Conservation (phyloP, 2,888 invertebrate species). For the Calephelis perditalis region DNA sequence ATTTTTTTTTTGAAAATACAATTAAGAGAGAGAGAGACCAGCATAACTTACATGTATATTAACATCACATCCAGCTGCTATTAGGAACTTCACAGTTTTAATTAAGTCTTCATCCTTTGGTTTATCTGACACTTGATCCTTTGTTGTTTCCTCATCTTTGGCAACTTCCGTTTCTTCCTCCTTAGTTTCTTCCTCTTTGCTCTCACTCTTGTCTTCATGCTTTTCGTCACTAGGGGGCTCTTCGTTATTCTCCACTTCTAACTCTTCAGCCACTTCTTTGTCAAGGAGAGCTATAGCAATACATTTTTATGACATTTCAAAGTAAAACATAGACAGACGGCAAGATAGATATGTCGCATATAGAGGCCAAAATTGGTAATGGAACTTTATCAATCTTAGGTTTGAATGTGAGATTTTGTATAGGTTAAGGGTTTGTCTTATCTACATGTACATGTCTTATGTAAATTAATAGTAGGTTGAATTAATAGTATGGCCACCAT, state of each 20-base stretch:
- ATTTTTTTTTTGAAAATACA: no score
- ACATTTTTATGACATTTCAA: background rate
- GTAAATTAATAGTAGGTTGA: no score
- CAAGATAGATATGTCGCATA: no score
- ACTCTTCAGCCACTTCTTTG: slow-evolving; percentile 35
- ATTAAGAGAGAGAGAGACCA: no score
- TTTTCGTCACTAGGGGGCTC: slow-evolving; percentile 19
- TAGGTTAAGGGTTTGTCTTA: no score
- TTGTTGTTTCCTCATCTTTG: slow-evolving; percentile 24
- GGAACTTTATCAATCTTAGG: no score
- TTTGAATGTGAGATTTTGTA: no score
- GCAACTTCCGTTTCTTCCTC: slow-evolving; percentile 27
- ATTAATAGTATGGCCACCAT: no score
- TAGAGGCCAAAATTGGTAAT: no score
- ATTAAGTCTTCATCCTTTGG: slow-evolving; percentile 49
- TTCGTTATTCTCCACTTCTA: slow-evolving; percentile 28
- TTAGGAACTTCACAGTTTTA: slow-evolving; percentile 80
- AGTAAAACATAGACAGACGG: no score
- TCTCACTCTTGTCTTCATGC: slow-evolving; percentile 21
- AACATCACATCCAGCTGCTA: slow-evolving; percentile 88
- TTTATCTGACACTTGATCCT: slow-evolving; percentile 26
- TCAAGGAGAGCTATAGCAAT: slow-evolving; percentile 50
- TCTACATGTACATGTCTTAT: no score
- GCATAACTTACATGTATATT: slow-evolving; percentile 80
- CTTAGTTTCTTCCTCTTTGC: slow-evolving; percentile 30